These are phyloP conservation scores for Rambutsinella grinnellia DNA, from an alignment of 2,888 invertebrate species.

Conservation along the genomic window DNA sequence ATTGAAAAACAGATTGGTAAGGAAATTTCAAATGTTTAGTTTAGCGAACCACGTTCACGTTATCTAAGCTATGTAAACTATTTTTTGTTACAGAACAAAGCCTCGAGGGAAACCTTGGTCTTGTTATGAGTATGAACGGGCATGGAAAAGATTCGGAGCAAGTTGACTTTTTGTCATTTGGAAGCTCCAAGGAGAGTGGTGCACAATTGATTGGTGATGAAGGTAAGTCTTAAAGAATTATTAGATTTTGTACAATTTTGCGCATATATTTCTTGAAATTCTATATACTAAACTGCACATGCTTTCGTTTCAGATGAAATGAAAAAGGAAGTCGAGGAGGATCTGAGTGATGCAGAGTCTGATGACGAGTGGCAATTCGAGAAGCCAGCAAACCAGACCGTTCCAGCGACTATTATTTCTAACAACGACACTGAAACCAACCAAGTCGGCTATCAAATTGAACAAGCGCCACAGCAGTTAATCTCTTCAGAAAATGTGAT, in stretches of 20 bases:
- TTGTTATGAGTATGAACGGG: constrained; percentile 17
- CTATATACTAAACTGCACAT: too few species aligned
- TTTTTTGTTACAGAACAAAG: constrained; percentile 10
- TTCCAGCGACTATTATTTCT: too few species aligned
- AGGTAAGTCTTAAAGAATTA: neutral
- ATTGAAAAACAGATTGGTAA: constrained; percentile 30
- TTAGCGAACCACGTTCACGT: neutral
- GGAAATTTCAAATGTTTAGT: neutral
- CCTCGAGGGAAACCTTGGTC: neutral
- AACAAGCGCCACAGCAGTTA: neutral
- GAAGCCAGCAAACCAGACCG: constrained; percentile 67
- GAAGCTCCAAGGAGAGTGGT: constrained; percentile 41
- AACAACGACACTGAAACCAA: too few species aligned
- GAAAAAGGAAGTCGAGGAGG: constrained; percentile 32
- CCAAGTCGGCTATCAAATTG: neutral
- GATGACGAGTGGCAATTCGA: constrained; percentile 59
- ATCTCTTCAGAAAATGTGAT: neutral
- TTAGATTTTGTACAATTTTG: too few species aligned
- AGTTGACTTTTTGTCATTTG: constrained; percentile 37
- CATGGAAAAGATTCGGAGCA: constrained; percentile 25
- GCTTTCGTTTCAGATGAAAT: constrained; percentile 1
- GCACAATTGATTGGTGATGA: constrained; percentile 28
- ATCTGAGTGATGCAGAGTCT: constrained; percentile 46
- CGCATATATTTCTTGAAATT: too few species aligned
- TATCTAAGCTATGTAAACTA: neutral